These are phyloP conservation scores for Charadrius vociferus DNA, from an alignment of 2,113 vertebrate species.

Conservation along the genomic window DNA sequence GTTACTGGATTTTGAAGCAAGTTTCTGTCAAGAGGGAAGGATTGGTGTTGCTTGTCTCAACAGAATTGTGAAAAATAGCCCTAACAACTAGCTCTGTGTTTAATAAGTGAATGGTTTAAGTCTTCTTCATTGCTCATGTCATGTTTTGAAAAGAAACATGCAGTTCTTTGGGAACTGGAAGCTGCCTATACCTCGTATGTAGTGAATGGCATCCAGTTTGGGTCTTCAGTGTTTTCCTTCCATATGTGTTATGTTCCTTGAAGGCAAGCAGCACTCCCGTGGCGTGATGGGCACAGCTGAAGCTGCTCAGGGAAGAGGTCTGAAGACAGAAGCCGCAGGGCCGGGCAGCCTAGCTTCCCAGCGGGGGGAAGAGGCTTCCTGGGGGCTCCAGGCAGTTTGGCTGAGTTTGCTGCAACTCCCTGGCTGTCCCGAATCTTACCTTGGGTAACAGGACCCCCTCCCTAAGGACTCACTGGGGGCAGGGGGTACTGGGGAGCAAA, in stretches of 20 bases:
- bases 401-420: background rate
- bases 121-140: background rate
- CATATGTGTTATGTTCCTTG: rapidly evolving
- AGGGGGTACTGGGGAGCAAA: background rate
- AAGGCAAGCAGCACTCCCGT: background rate
- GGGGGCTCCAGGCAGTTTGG: background rate
- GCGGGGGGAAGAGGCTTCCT: background rate
- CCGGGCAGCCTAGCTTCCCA: background rate
- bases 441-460: background rate
- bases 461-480: background rate
- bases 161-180: background rate
- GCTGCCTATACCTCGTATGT: background rate
- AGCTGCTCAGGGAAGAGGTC: background rate
- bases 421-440: background rate
- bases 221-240: background rate
- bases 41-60: background rate
- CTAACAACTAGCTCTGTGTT: background rate
- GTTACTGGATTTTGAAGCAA: background rate
- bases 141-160: background rate
- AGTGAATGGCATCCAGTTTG: background rate
- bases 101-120: background rate
- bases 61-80: background rate
- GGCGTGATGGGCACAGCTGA: background rate
- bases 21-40: background rate
- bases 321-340: background rate